Evolutionary conservation across 1,140 invertebrate species (phyloP), one percentile per base, ranked within the genome.

Genomic region (Nymphalis io): DNA sequence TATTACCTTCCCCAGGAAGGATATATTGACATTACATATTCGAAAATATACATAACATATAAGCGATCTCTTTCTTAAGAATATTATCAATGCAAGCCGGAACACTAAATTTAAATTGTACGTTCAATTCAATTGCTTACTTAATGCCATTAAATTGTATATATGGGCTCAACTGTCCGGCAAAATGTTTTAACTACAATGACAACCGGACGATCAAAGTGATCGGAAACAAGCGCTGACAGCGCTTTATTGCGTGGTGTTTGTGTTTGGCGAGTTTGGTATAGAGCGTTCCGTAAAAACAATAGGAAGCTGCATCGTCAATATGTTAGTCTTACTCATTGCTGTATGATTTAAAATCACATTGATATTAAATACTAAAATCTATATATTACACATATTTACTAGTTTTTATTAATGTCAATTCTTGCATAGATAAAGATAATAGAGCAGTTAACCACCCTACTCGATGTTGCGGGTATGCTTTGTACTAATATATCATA

Each of bases 161-260:
- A 38, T 58, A 60, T 40, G 53, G 51, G 15, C 13, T n/a, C 15
- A 23, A 61, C 18, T 42, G 18, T 15, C 20, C 40, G 42, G 53
- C 44, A 40, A 63, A 64, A 60, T 68, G 58, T 67, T 51, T 65
- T 59, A 70, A 74, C 60, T 53, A 57, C 58, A 63, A 63, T 68
- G 72, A 70, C 68, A 67, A 44, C 62, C 60, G 60, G 39, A 71
- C 74, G 83, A 88, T 90, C 86, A 88, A 88, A 90, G 86, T 81
- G 83, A 87, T 84, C 79, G 84, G 76, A 74, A 83, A 81, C 68
- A 75, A 76, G 73, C 77, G 76, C 69, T 73, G 75, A 76, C 81
- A 76, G 66, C 66, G 73, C 80, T 87, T 87, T 86, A 89, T 85
- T 82, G 78, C 78, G 53, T 55, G 64, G 64, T 66, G 72, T 20